Percentiles rank a stretch among this genome's conserved stretches.
Evolutionary conservation across 1,140 invertebrate genomes (phyloP).

Genomic region (Rhynchophorus ferrugineus): DNA sequence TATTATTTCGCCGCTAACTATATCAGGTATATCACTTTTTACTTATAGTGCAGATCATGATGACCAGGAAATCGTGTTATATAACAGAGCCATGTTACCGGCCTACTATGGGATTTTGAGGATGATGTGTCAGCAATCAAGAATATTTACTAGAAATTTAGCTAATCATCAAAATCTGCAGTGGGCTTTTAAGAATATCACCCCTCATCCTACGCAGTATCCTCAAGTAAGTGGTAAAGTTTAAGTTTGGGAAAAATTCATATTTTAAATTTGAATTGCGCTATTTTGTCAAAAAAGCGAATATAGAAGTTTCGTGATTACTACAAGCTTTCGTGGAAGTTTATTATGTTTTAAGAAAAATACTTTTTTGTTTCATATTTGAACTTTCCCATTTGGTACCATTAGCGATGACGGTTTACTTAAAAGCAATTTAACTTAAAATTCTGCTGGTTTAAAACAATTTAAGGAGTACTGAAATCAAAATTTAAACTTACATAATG

Average conservation of each 20-base stretch:
- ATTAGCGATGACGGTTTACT: too few relatives aligned
- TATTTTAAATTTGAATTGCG: constrained; percentile 1
- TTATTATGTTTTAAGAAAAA: too few relatives aligned
- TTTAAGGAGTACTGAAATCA: too few relatives aligned
- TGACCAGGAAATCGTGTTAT: constrained; percentile 88
- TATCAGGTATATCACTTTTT: constrained; percentile 10
- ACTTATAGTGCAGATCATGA: constrained; percentile 79
- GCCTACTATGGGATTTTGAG: constrained; percentile 88
- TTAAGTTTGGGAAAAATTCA: not conserved
- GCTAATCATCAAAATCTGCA: constrained; percentile 90
- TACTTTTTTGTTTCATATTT: too few relatives aligned
- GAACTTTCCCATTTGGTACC: too few relatives aligned
- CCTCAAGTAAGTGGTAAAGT: constrained; percentile 57
- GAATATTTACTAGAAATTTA: constrained; percentile 73
- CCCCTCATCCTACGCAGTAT: constrained; percentile 88
- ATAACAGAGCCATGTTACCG: constrained; percentile 87
- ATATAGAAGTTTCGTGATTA: too few relatives aligned
- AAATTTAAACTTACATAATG: too few relatives aligned
- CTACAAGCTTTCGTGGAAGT: too few relatives aligned
- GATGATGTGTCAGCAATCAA: constrained; percentile 81
- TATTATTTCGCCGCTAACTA: not conserved
- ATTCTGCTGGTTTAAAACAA: too few relatives aligned
- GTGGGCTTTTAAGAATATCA: constrained; percentile 95
- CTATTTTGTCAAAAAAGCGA: too few relatives aligned
- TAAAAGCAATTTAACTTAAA: too few relatives aligned